Conservation (phyloP, 1,140 invertebrate species). For the Solen grandis region DNA sequence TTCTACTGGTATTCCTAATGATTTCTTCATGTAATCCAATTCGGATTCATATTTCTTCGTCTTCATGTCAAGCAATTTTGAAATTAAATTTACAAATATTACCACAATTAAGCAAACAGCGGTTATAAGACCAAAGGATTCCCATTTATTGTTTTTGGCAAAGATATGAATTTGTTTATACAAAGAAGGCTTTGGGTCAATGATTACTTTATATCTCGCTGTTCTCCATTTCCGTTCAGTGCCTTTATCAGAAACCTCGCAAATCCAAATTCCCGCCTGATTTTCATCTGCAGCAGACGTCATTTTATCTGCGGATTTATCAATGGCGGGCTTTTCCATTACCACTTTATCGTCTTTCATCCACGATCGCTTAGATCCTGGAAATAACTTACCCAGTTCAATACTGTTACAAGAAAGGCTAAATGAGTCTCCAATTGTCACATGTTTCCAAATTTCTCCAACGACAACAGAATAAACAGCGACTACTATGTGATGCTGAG, state of each 20-base stretch:
- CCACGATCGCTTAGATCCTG: conserved; percentile 6
- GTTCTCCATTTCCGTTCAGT: conserved; percentile 13
- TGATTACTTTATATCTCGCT: conserved; percentile 8
- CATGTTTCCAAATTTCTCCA: conserved; percentile 3
- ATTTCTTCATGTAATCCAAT: conserved; percentile 17
- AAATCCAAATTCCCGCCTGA: conserved; percentile 10
- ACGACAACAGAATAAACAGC: conserved; percentile 28
- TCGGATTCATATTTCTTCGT: conserved; percentile 27
- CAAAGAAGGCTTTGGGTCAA: background rate
- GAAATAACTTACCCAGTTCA: conserved; percentile 35
- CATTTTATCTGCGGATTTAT: background rate
- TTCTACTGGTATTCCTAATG: conserved; percentile 16
- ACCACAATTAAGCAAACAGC: conserved; percentile 1
- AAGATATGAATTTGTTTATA: background rate
- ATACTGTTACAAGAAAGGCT: conserved; percentile 5
- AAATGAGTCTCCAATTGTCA: background rate
- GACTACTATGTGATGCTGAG: background rate
- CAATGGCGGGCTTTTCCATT: background rate
- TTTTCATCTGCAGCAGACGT: background rate
- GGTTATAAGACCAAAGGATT: background rate
- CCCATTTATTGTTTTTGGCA: conserved; percentile 17
- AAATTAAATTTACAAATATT: conserved; percentile 1
- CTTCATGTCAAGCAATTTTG: conserved; percentile 20
- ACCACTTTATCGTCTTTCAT: background rate
- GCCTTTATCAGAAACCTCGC: conserved; percentile 2